These are phyloP conservation scores for Carettochelys insculpta DNA, from an alignment of 2,113 vertebrate genomes.

Conservation along the genomic window DNA sequence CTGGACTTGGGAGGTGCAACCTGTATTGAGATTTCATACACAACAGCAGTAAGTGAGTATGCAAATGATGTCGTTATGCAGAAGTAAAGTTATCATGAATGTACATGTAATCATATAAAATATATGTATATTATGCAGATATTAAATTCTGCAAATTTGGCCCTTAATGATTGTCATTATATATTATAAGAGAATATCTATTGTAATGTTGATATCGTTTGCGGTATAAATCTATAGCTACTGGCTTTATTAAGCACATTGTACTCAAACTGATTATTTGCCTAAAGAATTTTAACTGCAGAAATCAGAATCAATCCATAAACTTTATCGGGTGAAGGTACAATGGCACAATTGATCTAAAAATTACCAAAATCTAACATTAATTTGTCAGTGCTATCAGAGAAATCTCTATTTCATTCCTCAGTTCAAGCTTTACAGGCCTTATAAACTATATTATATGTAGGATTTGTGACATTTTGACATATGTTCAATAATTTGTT, in stretches of 20 bases:
- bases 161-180: background rate
- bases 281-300: constrained; percentile 6
- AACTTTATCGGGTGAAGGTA: background rate
- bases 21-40: background rate
- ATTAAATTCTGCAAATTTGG: background rate
- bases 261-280: background rate
- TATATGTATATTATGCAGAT: background rate
- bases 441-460: background rate
- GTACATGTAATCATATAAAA: background rate
- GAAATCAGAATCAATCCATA: constrained; percentile 22
- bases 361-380: background rate
- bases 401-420: constrained; percentile 43
- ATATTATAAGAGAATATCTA: background rate
- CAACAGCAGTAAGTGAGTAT: background rate
- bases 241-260: background rate
- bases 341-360: background rate
- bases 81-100: background rate
- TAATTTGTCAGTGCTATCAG: background rate
- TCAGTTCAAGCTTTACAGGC: background rate
- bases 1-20: too few relatives aligned
- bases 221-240: background rate
- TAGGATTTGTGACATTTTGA: background rate
- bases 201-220: background rate
- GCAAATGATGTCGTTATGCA: background rate
- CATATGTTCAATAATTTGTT: background rate